phyloP scores from a whole-genome alignment of 2,797 vertebrate genomes.

The Morus bassanus region DNA sequence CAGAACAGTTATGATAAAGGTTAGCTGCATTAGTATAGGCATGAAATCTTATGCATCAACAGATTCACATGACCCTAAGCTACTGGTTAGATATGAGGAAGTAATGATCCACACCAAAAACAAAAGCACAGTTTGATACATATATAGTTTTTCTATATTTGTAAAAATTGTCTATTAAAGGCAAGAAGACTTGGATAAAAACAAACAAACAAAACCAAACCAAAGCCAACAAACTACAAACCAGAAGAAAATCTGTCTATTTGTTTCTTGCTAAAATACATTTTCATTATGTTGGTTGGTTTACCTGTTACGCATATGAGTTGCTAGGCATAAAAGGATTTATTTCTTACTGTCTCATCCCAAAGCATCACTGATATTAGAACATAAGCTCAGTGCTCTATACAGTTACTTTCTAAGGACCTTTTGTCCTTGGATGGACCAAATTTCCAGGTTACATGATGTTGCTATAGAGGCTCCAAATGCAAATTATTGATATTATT shows the following conservation, averaged over 20 bases:
- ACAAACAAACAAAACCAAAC: background rate
- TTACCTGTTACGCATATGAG: background rate
- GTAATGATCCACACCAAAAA: background rate
- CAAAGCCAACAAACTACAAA: background rate
- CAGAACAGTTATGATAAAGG: background rate
- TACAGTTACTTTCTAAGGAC: background rate
- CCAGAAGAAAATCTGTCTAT: background rate
- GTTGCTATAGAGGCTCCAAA: background rate
- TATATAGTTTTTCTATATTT: fast-evolving
- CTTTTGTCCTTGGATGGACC: background rate
- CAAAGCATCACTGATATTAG: background rate
- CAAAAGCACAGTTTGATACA: fast-evolving
- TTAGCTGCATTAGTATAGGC: background rate
- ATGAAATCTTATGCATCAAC: background rate
- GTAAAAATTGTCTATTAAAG: background rate
- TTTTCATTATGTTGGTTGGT: background rate
- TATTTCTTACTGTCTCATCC: background rate
- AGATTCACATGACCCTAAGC: background rate
- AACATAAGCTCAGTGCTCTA: background rate
- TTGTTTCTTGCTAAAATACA: background rate
- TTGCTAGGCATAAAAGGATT: background rate
- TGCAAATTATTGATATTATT: background rate
- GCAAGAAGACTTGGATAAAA: background rate
- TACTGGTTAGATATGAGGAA: background rate
- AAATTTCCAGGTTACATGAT: background rate